A percentile compares a stretch with the other conserved stretches of the same genome.
Evolutionary conservation across 23 tunicate species (phyloP).

Genomic region (Trididemnum miniatum): DNA sequence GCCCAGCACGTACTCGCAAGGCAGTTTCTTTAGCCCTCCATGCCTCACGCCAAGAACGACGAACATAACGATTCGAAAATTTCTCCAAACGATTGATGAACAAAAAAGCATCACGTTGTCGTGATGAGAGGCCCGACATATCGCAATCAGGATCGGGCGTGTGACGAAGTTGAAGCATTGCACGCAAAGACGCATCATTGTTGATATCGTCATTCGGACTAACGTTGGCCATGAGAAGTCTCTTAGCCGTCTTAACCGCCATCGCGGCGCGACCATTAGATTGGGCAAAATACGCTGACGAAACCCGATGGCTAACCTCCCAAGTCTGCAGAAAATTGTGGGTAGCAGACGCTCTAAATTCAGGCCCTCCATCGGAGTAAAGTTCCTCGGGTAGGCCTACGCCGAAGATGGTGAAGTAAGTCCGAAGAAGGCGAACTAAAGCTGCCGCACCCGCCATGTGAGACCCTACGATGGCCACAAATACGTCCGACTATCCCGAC

Average conservation of each 20-base stretch:
- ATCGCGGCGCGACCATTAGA: constrained; percentile 3
- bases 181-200: background rate
- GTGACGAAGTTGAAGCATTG: background rate
- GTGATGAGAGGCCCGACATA: background rate
- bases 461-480: background rate
- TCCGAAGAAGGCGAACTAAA: background rate
- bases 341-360: background rate
- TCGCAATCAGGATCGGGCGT: constrained; percentile 10
- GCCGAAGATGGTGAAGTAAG: constrained; percentile 8
- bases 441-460: background rate
- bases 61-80: constrained; percentile 1
- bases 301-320: background rate
- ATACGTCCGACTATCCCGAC: background rate
- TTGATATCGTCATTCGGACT: background rate
- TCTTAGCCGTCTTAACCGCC: background rate
- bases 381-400: constrained; percentile 30
- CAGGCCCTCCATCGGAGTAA: constrained; percentile 24
- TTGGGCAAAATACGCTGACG: constrained; percentile 2
- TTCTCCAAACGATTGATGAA: background rate
- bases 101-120: background rate
- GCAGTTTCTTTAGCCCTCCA: constrained; percentile 17
- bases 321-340: constrained; percentile 7
- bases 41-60: background rate
- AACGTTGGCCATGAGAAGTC: background rate
- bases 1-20: background rate